Conservation (phyloP, 2,797 vertebrate genomes). For the Bradypodion pumilum region DNA sequence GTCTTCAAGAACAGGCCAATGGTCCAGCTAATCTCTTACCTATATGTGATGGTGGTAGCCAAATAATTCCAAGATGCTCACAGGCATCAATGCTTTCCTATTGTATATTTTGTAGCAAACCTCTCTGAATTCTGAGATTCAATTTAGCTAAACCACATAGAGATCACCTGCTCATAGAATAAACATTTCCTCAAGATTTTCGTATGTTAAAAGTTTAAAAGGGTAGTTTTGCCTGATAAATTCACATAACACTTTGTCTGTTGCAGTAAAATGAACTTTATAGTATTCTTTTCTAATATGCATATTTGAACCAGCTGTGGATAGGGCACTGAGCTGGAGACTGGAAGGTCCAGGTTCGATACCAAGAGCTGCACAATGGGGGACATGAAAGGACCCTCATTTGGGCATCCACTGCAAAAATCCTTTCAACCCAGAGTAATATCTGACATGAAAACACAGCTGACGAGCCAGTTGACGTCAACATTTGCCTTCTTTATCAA, state of each 20-base stretch:
- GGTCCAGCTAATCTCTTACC: background rate
- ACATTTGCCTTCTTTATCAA: background rate
- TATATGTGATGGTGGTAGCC: background rate
- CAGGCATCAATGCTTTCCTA: background rate
- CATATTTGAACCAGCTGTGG: too few relatives aligned
- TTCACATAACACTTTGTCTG: background rate
- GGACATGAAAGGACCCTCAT: too few relatives aligned
- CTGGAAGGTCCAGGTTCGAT: too few relatives aligned
- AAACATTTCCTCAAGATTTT: too few relatives aligned
- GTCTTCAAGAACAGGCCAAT: background rate
- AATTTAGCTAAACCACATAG: background rate
- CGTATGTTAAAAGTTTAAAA: too few relatives aligned
- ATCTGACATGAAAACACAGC: too few relatives aligned
- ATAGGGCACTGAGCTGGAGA: too few relatives aligned
- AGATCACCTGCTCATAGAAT: background rate
- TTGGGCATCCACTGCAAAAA: too few relatives aligned
- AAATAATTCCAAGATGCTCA: background rate
- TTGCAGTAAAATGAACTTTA: background rate
- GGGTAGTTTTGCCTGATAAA: background rate
- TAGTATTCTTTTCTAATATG: too few relatives aligned
- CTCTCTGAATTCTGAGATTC: background rate
- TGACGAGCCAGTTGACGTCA: background rate
- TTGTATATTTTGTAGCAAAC: background rate
- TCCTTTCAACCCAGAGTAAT: too few relatives aligned
- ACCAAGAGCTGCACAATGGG: too few relatives aligned